These are phyloP conservation scores for Potamilus streckersoni DNA, from an alignment of 1,140 invertebrate species.

Conservation along the genomic window DNA sequence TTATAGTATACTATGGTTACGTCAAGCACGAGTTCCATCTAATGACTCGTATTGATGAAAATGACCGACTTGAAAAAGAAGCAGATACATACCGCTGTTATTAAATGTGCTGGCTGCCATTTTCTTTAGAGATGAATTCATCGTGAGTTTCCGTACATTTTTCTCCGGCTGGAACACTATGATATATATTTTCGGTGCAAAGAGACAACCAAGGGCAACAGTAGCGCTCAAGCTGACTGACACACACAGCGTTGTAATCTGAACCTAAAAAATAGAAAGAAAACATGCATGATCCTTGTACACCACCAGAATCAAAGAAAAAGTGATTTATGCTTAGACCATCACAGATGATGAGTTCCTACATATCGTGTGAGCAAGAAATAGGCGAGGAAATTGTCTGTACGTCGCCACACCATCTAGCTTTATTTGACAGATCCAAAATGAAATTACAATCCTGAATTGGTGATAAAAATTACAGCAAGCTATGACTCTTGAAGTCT, in stretches of 20 bases:
- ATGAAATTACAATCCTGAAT: no score
- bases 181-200: conserved; percentile 83
- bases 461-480: no score
- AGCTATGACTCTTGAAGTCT: no score
- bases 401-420: no score
- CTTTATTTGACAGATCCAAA: no score
- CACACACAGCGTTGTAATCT: conserved; percentile 83
- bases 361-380: no score
- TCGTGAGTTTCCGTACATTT: conserved; percentile 73
- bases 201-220: conserved; percentile 81
- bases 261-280: conserved; percentile 72
- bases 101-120: conserved; percentile 26
- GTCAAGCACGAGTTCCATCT: neutral
- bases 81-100: conserved; percentile 20
- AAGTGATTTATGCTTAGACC: no score
- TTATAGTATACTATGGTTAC: neutral
- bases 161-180: conserved; percentile 83
- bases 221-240: conserved; percentile 83
- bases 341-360: no score
- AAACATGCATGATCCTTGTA: neutral
- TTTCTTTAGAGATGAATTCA: conserved; percentile 45
- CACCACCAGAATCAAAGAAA: no score
- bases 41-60: neutral
- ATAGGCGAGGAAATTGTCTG: no score
- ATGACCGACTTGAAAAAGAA: neutral